phyloP scores from a whole-genome alignment of 2,113 vertebrate species.

The Rhinolophus sinicus region DNA sequence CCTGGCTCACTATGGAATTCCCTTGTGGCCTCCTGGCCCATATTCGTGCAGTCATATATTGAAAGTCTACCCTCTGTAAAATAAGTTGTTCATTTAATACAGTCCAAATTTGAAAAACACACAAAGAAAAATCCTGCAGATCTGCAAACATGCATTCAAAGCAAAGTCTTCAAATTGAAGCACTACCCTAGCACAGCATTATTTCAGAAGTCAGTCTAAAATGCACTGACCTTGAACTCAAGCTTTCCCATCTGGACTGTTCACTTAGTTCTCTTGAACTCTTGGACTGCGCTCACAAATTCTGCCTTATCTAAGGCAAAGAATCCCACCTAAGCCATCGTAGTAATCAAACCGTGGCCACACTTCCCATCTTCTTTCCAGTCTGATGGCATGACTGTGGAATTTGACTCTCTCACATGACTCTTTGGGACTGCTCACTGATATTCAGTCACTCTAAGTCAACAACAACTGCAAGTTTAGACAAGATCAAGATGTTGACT shows the following conservation, averaged over 20 bases:
- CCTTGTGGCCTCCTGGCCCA: not conserved
- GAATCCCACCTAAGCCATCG: not conserved
- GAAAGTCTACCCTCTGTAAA: not conserved
- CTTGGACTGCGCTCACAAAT: not conserved
- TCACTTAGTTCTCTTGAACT: not conserved
- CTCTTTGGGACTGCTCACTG: not conserved
- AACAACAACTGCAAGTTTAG: not conserved
- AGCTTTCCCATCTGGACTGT: not conserved
- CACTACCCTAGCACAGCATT: not conserved
- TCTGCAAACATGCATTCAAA: not conserved
- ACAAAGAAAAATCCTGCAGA: not conserved
- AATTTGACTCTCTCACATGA: not conserved
- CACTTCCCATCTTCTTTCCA: not conserved
- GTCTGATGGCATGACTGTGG: not conserved
- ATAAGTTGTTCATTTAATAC: not conserved
- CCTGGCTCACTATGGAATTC: not conserved
- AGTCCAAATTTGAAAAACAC: not conserved
- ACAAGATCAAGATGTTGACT: fast-evolving
- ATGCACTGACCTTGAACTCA: not conserved
- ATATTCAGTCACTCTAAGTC: not conserved
- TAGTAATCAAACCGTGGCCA: not conserved
- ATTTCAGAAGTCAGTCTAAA: not conserved
- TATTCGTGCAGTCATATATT: not conserved
- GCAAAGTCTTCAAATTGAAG: not conserved
- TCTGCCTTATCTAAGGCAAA: not conserved